Percentiles rank a stretch among this genome's conserved stretches.
These are phyloP conservation scores for Platygyra sinensis DNA, from an alignment of 64 coral and sea anemone species.

Conservation along the genomic window DNA sequence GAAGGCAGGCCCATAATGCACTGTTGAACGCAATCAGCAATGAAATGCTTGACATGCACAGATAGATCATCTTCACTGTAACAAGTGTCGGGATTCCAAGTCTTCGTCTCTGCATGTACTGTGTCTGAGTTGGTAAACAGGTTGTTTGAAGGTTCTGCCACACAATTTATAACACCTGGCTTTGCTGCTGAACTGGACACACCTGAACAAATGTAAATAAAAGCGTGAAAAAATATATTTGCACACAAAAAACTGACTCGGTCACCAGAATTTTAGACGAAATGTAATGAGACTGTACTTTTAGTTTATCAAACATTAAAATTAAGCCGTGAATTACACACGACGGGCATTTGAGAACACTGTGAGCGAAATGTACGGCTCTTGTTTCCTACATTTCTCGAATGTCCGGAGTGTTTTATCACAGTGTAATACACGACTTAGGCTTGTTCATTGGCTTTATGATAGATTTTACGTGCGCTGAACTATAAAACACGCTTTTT, in stretches of 20 bases:
- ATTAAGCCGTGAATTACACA: too few species aligned
- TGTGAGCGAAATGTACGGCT: too few species aligned
- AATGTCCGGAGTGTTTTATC: too few species aligned
- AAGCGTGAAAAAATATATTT: background rate
- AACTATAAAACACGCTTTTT: too few species aligned
- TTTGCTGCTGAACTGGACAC: background rate
- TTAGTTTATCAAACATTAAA: too few species aligned
- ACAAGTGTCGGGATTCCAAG: conserved; percentile 83
- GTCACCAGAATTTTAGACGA: too few species aligned
- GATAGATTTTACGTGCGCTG: too few species aligned
- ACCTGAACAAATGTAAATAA: background rate
- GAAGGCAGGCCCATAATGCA: conserved; percentile 95
- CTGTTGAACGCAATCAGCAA: conserved; percentile 88
- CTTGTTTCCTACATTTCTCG: too few species aligned
- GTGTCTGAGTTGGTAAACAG: background rate
- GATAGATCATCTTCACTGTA: conserved; percentile 94
- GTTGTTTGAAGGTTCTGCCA: conserved; percentile 12
- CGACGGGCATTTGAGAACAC: too few species aligned
- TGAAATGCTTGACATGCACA: conserved; percentile 85
- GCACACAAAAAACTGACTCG: background rate
- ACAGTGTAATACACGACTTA: too few species aligned
- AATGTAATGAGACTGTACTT: too few species aligned
- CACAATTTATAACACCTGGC: background rate
- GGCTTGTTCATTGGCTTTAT: too few species aligned
- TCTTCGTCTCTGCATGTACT: background rate